Conservation (phyloP, 2,888 invertebrate species). For the Drosophila mulleri region DNA sequence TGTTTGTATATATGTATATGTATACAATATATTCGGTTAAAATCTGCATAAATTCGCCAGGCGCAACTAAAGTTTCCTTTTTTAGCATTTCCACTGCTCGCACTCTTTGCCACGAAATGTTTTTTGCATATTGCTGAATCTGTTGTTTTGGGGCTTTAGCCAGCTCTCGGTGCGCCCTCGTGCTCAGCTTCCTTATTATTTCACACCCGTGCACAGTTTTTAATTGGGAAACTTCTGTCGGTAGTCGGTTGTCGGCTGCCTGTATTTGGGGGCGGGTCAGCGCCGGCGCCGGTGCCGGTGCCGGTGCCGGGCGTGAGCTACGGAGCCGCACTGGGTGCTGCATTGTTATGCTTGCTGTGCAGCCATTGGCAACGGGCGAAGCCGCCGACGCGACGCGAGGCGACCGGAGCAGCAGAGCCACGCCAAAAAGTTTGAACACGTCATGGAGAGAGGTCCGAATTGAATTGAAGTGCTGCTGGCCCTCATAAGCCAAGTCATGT, state of each 20-base stretch:
- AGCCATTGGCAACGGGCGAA: slow-evolving; percentile 24
- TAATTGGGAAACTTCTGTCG: slow-evolving; percentile 73
- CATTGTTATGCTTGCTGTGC: slow-evolving; percentile 51
- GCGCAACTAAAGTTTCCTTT: slow-evolving; percentile 2
- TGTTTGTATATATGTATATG: not conserved
- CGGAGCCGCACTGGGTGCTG: slow-evolving; percentile 17
- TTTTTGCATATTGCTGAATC: slow-evolving; percentile 30
- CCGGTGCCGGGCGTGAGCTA: not conserved
- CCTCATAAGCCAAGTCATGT: slow-evolving; percentile 35
- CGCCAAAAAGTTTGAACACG: slow-evolving; percentile 31
- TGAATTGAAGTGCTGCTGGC: slow-evolving; percentile 28
- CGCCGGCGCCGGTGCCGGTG: no score
- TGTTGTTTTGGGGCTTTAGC: slow-evolving; percentile 21
- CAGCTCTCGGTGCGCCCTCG: slow-evolving; percentile 12
- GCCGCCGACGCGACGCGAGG: not conserved
- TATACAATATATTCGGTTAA: not conserved
- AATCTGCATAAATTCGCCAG: slow-evolving; percentile 13
- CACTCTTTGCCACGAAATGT: not conserved
- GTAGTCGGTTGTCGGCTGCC: slow-evolving; percentile 16
- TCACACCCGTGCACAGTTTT: slow-evolving; percentile 67
- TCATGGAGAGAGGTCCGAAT: slow-evolving; percentile 4
- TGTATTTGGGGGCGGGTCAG: not conserved
- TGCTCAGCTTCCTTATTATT: slow-evolving; percentile 51
- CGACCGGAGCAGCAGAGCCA: slow-evolving; percentile 11
- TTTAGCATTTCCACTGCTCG: not conserved